Base-by-base conservation (phyloP, 2,797 vertebrate species). In the Phalanger gymnotis region DNA sequence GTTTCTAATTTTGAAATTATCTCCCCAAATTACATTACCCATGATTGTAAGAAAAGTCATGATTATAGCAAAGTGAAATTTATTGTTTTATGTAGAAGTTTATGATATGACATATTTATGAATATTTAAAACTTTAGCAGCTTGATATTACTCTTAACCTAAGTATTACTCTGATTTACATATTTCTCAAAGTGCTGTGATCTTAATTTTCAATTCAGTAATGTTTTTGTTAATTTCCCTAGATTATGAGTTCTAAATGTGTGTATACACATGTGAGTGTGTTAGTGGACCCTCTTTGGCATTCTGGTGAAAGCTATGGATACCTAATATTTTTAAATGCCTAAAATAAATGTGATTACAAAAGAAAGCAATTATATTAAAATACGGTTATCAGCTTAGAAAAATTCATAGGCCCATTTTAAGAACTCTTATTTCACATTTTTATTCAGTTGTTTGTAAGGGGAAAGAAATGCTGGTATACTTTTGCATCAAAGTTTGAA, bases 241-340 rank as follows among this genome's bases (percentile, higher is more conserved):
- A 51, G 25, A 87, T 87, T 51, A 10, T 4, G 40, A 87, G 40
- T 87, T 87, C 40, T 87, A 10, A 51, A 87, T 10, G n/a, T 73
- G 6, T 40, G 6, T 66, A n/a, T 1, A 5, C 4, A 16, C 1
- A 16, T 34, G 4, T n/a, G n/a, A 14, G 16, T n/a, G 3, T n/a
- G 13, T 66, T 61, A 61, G 31, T 34, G 31, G 58, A n/a, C 31
- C 13, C 6, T 73, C n/a, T 73, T 40, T 73, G 66, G n/a, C n/a
- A 73, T 73, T 40, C 66, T 73, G 19, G 6, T 73, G n/a, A 40
- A 61, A 61, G 27, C 58, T 61, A 34, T 14, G n/a, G 61, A 87
- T 27, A 51, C 22, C 22, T 87, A 81, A 25, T 87, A 10, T 87
- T 51, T 87, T 51, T 87, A 87, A 87, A 87, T 51, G 9, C 22